phyloP scores from a whole-genome alignment of 1,140 invertebrate genomes.

The Paraescarpia echinospica region DNA sequence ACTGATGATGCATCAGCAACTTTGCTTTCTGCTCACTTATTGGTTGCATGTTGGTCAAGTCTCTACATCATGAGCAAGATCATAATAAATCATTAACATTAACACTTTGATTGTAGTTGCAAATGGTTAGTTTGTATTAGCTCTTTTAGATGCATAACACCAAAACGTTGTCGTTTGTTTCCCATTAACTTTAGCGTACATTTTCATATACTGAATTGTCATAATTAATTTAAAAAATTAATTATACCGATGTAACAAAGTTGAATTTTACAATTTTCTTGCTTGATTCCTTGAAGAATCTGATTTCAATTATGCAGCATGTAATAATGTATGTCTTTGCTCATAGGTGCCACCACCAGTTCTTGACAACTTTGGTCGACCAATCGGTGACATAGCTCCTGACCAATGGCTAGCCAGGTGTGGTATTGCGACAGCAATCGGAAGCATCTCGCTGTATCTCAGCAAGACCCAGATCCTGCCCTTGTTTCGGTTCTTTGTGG shows the following conservation, averaged over 20 bases:
- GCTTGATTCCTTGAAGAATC: neutral
- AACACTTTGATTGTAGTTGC: too few relatives aligned
- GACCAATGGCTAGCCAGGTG: slow-evolving; percentile 86
- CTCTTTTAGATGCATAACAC: too few relatives aligned
- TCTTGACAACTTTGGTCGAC: slow-evolving; percentile 88
- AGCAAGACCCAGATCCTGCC: slow-evolving; percentile 68
- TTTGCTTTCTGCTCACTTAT: too few relatives aligned
- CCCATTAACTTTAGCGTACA: too few relatives aligned
- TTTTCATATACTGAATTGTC: too few relatives aligned
- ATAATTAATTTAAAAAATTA: too few relatives aligned
- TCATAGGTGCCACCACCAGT: slow-evolving; percentile 78
- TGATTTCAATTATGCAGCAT: neutral
- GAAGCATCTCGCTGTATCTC: slow-evolving; percentile 63
- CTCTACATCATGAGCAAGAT: too few relatives aligned
- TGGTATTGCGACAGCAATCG: slow-evolving; percentile 74
- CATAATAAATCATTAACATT: too few relatives aligned
- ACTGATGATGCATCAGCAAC: too few relatives aligned
- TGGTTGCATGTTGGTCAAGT: too few relatives aligned
- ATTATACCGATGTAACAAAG: neutral
- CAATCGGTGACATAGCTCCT: slow-evolving; percentile 74
- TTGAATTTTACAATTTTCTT: neutral
- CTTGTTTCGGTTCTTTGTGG: slow-evolving; percentile 80
- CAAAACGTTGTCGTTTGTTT: too few relatives aligned
- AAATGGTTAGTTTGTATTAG: too few relatives aligned
- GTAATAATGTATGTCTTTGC: neutral